Evolutionary conservation across 53 echinoderm and acorn worm genomes (phyloP), one percentile per base, ranked within the genome.

Genomic region (Holothuria leucospilota): DNA sequence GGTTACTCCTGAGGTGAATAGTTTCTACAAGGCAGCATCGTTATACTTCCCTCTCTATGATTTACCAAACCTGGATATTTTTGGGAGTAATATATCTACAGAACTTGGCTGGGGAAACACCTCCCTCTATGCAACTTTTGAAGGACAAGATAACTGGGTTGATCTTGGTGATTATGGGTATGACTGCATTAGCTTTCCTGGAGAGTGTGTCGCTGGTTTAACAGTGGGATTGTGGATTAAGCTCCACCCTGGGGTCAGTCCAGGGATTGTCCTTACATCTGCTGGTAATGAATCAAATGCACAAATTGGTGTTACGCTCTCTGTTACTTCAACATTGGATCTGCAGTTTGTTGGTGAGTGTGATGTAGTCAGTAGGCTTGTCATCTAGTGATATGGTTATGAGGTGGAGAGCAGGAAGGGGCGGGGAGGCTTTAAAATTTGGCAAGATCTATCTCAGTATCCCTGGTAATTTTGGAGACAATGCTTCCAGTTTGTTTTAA

Each of bases 181-280:
- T 20, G 72, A 89, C 24, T 96, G 96, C 73, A 78, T 94, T 58
- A 88, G 89, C 56, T 73, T 84, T 9, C 96, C 96, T 0, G 52
- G 41, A 20, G 20, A 42, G 59, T 96, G 96, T 26, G 66, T 82
- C 20, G 81, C 87, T 20, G 96, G 96, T 0, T 64, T 96, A 30
- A 82, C 93, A 8, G 52, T 94, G 29, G 85, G 89, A 25, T 59
- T 96, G 39, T 96, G 96, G 96, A 26, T 96, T 10, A 94, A 88
- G 51, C 59, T 96, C 21, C 51, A 77, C n/a, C 20, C 51, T 2
- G 42, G 39, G 2, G 77, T 62, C 68, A 21, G 20, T 16, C 87
- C 86, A 0, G 96, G 93, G 18, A 60, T 92, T 25, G 58, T 96
- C 51, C 52, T 96, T 53, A 85, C 89, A 65, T 87, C 96, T 10